phyloP scores from a whole-genome alignment of 2,888 invertebrate genomes.

The Polydrusus cervinus region DNA sequence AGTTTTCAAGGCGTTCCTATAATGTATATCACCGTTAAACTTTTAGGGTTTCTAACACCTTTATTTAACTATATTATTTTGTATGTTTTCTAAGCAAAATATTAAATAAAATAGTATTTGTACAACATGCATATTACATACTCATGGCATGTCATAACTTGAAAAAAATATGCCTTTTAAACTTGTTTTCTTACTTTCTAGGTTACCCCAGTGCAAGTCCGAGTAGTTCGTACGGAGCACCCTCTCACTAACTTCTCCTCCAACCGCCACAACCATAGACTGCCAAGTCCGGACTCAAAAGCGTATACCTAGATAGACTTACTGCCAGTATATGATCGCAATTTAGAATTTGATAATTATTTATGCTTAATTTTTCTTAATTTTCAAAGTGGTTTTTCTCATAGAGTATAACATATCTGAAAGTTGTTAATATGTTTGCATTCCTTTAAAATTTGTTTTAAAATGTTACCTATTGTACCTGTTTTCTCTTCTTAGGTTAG shows the following conservation, averaged over 20 bases:
- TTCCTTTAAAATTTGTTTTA: not conserved
- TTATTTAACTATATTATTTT: too few species aligned
- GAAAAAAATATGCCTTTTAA: too few species aligned
- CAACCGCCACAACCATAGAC: conserved; percentile 34
- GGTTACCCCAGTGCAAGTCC: conserved; percentile 42
- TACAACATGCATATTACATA: too few species aligned
- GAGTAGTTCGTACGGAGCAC: conserved; percentile 60
- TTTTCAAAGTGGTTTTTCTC: not conserved
- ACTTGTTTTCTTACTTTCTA: not conserved
- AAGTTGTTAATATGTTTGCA: not conserved
- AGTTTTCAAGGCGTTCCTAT: too few species aligned
- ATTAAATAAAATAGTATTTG: too few species aligned
- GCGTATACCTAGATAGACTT: not conserved
- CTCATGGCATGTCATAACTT: too few species aligned
- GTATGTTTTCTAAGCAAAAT: too few species aligned
- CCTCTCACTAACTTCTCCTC: conserved; percentile 32
- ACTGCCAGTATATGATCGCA: not conserved
- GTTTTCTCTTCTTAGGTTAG: conserved; percentile 1
- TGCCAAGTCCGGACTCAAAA: conserved; percentile 48
- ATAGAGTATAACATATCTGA: not conserved
- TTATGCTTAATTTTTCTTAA: not conserved
- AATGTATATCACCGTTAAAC: too few species aligned
- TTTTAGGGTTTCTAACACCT: too few species aligned
- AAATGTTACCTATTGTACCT: conserved; percentile 17
- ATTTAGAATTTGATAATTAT: not conserved